A percentile compares a stretch with the other conserved stretches of the same genome.
Conservation (phyloP, 2,888 invertebrate species). For the Notocelia uddmanniana region DNA sequence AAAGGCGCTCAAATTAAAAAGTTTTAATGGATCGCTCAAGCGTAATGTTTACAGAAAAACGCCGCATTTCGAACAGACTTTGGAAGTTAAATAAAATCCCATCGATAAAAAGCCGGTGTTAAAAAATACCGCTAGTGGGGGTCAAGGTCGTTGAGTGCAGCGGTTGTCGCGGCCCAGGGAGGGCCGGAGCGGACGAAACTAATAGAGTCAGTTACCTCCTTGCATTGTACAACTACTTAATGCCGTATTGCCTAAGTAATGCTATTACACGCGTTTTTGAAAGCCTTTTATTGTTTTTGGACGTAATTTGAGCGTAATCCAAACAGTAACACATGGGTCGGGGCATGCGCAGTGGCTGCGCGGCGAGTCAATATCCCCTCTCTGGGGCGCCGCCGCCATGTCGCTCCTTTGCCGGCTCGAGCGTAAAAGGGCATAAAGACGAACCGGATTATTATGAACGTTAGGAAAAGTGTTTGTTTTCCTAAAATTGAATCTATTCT, state of each 20-base stretch:
- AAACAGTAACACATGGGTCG: constrained; percentile 81
- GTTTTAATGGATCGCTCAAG: constrained; percentile 13
- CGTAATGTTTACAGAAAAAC: not conserved
- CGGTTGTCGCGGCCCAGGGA: constrained; percentile 5
- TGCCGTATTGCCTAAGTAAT: not conserved
- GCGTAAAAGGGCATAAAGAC: constrained; percentile 61
- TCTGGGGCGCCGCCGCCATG: constrained; percentile 80
- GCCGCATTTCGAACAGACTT: not conserved
- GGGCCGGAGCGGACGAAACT: not conserved
- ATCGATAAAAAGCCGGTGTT: constrained; percentile 6
- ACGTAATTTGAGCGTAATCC: constrained; percentile 62
- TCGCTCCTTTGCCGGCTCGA: constrained; percentile 61
- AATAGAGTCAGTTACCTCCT: not conserved
- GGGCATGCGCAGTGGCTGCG: constrained; percentile 81
- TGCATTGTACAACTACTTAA: not conserved
- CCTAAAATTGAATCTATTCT: too few species aligned
- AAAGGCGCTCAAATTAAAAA: constrained; percentile 19
- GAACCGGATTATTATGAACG: not conserved
- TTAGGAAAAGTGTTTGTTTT: not conserved
- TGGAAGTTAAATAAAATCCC: constrained; percentile 8
- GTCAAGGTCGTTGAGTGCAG: constrained; percentile 43
- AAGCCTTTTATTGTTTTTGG: constrained; percentile 40
- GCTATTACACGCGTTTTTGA: not conserved
- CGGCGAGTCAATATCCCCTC: constrained; percentile 83
- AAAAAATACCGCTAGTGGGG: constrained; percentile 29